Percentiles rank a stretch among this genome's conserved stretches.
These are phyloP conservation scores for Florisuga fusca DNA, from an alignment of 2,797 vertebrate genomes.

Conservation along the genomic window DNA sequence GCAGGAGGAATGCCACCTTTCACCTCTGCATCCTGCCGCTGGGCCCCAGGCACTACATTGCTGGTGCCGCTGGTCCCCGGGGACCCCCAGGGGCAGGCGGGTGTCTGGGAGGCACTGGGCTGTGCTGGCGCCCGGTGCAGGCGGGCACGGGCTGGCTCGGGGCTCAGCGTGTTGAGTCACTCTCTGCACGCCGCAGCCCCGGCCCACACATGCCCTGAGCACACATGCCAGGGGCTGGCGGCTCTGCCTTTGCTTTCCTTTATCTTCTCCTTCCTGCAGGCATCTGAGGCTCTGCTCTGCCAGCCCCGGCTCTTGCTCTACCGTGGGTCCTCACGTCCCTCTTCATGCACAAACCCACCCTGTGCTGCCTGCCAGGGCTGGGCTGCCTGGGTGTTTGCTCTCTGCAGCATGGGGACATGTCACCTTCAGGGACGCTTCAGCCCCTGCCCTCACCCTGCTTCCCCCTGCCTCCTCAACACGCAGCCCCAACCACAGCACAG, in stretches of 20 bases:
- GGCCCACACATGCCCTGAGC: background rate
- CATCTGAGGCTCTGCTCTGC: background rate
- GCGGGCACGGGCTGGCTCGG: background rate
- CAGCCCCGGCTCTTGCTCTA: accelerated
- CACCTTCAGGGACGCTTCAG: background rate
- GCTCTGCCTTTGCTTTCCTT: background rate
- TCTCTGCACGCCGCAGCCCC: accelerated
- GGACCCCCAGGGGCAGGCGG: background rate
- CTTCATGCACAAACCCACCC: background rate
- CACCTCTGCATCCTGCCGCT: background rate
- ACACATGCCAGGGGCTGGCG: background rate
- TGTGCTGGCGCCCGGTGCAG: background rate
- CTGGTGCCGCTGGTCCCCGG: accelerated
- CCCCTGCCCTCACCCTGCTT: background rate
- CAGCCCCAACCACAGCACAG: background rate
- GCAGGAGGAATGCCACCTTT: background rate
- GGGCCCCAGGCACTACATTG: background rate
- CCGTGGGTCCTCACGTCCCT: background rate
- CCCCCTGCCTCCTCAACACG: background rate
- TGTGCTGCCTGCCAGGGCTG: background rate
- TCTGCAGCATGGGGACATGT: background rate
- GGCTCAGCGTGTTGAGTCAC: accelerated
- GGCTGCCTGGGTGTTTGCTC: background rate
- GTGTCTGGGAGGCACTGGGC: background rate
- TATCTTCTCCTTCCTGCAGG: background rate